phyloP scores from a whole-genome alignment of 2,888 invertebrate species.

The Leptopilina syphax region DNA sequence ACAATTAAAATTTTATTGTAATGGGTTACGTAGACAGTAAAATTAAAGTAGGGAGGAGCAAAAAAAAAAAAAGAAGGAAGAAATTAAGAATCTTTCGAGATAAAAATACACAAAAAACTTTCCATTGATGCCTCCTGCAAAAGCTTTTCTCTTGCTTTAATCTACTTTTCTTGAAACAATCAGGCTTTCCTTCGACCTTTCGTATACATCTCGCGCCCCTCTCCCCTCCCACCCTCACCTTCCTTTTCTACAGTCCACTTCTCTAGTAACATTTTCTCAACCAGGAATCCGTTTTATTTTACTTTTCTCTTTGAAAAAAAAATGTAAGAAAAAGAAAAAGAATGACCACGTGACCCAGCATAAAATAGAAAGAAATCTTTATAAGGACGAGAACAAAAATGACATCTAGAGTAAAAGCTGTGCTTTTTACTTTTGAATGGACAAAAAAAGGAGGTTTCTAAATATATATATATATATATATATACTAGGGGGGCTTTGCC shows the following conservation, averaged over 20 bases:
- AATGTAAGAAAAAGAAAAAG: neutral
- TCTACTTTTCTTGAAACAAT: conserved; percentile 41
- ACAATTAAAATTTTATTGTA: conserved; percentile 13
- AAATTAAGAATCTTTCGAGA: neutral
- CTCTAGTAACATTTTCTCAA: neutral
- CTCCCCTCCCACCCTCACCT: neutral
- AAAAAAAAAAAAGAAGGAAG: neutral
- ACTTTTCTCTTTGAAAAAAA: neutral
- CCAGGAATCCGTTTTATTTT: conserved; percentile 13
- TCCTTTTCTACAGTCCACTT: neutral
- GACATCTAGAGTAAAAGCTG: conserved; percentile 14
- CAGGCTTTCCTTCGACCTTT: conserved; percentile 28
- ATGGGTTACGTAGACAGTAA: neutral
- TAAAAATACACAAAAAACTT: conserved; percentile 31
- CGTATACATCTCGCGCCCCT: neutral
- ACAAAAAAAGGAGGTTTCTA: conserved; percentile 11
- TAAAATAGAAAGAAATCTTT: neutral
- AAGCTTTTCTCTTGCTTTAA: conserved; percentile 29
- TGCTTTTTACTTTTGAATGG: conserved; percentile 24
- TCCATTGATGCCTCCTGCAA: conserved; percentile 1
- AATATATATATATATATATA: neutral
- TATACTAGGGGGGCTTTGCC: no score
- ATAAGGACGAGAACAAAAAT: conserved; percentile 21
- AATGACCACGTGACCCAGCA: conserved; percentile 9
- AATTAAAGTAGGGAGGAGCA: neutral